Evolutionary conservation across 2,797 vertebrate genomes (phyloP).

Genomic region (Sebastes minor): DNA sequence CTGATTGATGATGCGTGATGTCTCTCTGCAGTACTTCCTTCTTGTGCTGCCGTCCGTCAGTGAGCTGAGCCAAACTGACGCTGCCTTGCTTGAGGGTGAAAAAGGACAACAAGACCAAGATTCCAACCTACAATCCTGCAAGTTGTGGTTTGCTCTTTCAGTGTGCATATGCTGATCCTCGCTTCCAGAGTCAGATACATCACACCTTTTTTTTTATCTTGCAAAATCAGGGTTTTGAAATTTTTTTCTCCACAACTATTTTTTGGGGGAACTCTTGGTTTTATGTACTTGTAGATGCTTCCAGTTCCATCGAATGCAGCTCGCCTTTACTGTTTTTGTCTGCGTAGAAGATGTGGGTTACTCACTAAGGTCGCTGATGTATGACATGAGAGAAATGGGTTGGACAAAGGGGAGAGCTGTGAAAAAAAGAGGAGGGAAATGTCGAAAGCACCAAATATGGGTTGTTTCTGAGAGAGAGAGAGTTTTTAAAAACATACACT

Average conservation of each 20-base stretch:
- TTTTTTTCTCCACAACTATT: neutral
- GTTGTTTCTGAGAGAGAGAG: neutral
- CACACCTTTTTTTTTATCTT: neutral
- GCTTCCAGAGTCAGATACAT: neutral
- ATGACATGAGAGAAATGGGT: too few species aligned
- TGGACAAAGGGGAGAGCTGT: neutral
- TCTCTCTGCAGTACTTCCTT: neutral
- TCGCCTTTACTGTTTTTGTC: neutral
- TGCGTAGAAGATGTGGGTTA: neutral
- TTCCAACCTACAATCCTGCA: neutral
- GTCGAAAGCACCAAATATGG: neutral
- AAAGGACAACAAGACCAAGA: neutral
- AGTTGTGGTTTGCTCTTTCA: neutral
- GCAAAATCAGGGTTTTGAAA: neutral
- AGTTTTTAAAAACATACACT: neutral
- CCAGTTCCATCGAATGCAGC: neutral
- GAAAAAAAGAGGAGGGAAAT: neutral
- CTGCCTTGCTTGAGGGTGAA: neutral
- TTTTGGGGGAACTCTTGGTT: neutral
- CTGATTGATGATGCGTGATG: neutral
- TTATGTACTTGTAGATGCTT: neutral
- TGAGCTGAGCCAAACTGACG: neutral
- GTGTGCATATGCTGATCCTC: neutral
- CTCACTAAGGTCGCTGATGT: neutral
- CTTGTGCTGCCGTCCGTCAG: neutral